phyloP scores from a whole-genome alignment of 2,888 invertebrate genomes.

The Torymus tubicola region DNA sequence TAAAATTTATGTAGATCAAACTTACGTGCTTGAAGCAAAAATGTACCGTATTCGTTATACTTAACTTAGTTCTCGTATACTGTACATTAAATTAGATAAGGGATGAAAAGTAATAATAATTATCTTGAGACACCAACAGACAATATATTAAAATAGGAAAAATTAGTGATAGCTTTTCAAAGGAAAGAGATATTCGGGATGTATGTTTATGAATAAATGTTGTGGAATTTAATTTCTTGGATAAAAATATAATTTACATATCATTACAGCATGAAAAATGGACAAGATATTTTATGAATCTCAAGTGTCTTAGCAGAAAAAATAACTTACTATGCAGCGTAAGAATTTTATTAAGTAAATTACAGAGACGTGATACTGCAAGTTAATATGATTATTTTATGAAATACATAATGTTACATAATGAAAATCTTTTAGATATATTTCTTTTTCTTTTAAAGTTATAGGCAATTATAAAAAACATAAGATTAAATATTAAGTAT shows the following conservation, averaged over 20 bases:
- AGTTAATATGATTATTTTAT: too few relatives aligned
- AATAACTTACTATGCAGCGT: neutral
- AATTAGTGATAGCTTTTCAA: neutral
- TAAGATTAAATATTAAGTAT: too few relatives aligned
- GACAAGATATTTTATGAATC: constrained; percentile 20
- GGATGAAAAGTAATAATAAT: neutral
- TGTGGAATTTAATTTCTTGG: neutral
- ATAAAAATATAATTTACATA: constrained; percentile 30
- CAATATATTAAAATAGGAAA: neutral
- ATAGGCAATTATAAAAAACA: too few relatives aligned
- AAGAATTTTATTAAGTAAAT: constrained; percentile 9
- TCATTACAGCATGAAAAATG: constrained; percentile 15
- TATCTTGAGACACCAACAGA: neutral
- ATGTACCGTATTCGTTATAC: too few relatives aligned
- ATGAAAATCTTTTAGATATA: too few relatives aligned
- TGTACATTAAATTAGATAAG: constrained; percentile 2
- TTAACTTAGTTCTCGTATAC: neutral
- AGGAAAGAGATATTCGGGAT: neutral
- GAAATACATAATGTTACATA: too few relatives aligned
- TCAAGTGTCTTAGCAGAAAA: constrained; percentile 8
- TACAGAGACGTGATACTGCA: too few relatives aligned
- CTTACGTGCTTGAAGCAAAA: too few relatives aligned
- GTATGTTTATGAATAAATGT: constrained; percentile 9
- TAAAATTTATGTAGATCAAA: too few relatives aligned
- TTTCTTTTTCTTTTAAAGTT: too few relatives aligned